Evolutionary conservation across 2,888 invertebrate genomes (phyloP).

Genomic region (Kryphioiulus occultus): DNA sequence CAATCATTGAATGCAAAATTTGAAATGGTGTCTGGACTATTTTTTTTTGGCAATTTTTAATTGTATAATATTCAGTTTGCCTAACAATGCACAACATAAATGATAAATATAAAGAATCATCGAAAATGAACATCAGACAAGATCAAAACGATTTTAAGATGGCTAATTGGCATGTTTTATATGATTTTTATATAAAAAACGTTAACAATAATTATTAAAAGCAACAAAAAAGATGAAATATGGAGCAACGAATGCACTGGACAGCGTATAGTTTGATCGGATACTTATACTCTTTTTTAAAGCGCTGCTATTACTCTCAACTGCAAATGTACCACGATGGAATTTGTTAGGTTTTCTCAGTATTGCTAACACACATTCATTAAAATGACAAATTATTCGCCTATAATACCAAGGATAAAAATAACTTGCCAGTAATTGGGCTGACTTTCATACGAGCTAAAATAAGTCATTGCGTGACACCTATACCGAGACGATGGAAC

Average conservation of each 20-base stretch:
- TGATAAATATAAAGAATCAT: background rate
- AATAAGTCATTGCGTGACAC: background rate
- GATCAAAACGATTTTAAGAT: background rate
- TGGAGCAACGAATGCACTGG: constrained; percentile 29
- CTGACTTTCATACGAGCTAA: background rate
- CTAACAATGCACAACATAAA: background rate
- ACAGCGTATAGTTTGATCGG: constrained; percentile 19
- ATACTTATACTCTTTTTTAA: background rate
- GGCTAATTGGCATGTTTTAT: background rate
- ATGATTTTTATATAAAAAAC: constrained; percentile 26
- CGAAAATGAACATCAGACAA: background rate
- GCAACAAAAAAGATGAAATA: constrained; percentile 30
- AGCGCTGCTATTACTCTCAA: background rate
- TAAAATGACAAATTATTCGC: background rate
- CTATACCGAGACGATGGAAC: background rate
- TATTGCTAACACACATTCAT: background rate
- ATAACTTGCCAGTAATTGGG: background rate
- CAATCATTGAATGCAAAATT: background rate
- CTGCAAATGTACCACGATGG: background rate
- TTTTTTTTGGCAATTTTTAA: background rate
- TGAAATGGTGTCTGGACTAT: background rate
- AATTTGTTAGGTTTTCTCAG: background rate
- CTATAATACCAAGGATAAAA: background rate
- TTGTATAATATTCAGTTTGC: background rate
- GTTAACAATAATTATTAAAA: constrained; percentile 19